These are phyloP conservation scores for Lepidurus couesii DNA, from an alignment of 1,140 invertebrate genomes.

Conservation along the genomic window DNA sequence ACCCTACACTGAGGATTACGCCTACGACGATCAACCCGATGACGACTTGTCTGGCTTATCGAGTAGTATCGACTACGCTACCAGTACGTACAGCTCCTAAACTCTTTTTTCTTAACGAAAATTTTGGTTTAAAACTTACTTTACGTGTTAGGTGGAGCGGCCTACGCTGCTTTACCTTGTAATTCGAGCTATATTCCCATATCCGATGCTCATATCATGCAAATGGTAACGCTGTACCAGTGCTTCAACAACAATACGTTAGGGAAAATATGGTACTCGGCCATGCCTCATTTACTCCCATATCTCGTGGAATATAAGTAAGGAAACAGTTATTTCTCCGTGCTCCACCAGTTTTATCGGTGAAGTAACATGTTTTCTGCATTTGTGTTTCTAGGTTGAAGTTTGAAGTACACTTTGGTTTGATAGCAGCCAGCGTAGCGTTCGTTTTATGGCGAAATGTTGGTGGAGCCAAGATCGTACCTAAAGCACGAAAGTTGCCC, in stretches of 20 bases:
- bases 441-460: constrained; percentile 58
- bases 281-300: constrained; percentile 56
- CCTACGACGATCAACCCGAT: constrained; percentile 23
- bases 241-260: constrained; percentile 56
- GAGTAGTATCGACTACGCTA: constrained; percentile 30
- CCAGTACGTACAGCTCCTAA: neutral
- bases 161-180: neutral
- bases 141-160: neutral
- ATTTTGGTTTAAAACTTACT: neutral
- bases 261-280: constrained; percentile 55
- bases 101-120: neutral
- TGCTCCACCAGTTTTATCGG: neutral
- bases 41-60: neutral
- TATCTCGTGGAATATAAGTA: constrained; percentile 59
- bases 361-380: neutral
- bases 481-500: constrained; percentile 29
- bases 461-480: constrained; percentile 44
- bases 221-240: constrained; percentile 52
- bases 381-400: constrained; percentile 27
- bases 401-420: constrained; percentile 43
- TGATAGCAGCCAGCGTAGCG: constrained; percentile 57
- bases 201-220: constrained; percentile 48
- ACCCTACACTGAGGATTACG: constrained; percentile 38
- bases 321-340: neutral
- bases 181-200: constrained; percentile 38